Evolutionary conservation across 1,140 invertebrate genomes (phyloP), one percentile per base, ranked within the genome.

Genomic region (Nephila pilipes): DNA sequence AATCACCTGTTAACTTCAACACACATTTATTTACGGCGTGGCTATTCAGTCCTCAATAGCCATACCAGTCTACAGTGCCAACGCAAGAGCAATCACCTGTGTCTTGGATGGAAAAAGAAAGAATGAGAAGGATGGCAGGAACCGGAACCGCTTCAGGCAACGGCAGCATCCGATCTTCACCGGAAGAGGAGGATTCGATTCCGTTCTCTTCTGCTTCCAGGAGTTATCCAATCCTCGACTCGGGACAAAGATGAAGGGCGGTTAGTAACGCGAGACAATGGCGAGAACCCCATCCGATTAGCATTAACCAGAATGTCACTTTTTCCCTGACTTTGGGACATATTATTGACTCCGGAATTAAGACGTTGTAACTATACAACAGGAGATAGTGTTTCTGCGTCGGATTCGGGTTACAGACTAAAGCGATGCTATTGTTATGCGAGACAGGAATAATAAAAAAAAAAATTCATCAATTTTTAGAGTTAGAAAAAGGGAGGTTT

Each of bases 51-150:
- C 38, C 8, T 46, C 38, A 46, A 46, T 46, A 46, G 4, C 38
- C 38, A 46, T 8, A 46, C 38, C 38, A 46, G n/a, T n/a, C n/a
- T n/a, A n/a, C n/a, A n/a, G 38, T 46, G 32, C 18, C 57, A 81
- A 81, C 54, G 81, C 38, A 57, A 85, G 81, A 85, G 81, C 81
- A 85, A 81, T 60, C 83, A 85, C 83, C 83, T 85, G 83, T 85
- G 29, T 58, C 25, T 22, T 25, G 65, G 65, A 29, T 75, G 65
- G 29, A 29, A 32, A 29, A 75, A 58, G 20, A 58, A 58, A 57
- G 55, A 16, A 22, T 0, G 57, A 58, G 20, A 58, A 58, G 57
- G 57, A 58, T 58, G 65, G 29, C 14, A 29, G 29, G 65, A 5
- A 54, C 80, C n/a, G 80, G 80, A 83, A 83, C 65, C 29, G 65